phyloP scores from a whole-genome alignment of 2,797 vertebrate species.

The Antennarius maculatus region DNA sequence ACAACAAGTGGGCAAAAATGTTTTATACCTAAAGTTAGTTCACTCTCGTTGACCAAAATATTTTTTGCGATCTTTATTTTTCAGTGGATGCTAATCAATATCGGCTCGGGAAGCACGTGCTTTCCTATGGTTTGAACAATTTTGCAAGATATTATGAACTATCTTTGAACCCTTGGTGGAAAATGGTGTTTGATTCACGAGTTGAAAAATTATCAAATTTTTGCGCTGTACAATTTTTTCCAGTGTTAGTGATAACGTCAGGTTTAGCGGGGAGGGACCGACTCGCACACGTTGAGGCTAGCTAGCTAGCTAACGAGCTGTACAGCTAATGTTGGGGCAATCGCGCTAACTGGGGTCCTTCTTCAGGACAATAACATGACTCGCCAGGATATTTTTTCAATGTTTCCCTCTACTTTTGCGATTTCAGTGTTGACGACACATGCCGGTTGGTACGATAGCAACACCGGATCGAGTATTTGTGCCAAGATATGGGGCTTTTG shows the following conservation, averaged over 20 bases:
- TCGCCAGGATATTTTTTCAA: not conserved
- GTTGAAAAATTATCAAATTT: rapidly evolving
- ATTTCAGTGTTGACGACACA: not conserved
- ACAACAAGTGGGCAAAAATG: slow-evolving; percentile 34
- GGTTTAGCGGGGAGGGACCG: slow-evolving; percentile 54
- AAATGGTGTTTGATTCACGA: not conserved
- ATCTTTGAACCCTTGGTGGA: not conserved
- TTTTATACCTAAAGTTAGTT: slow-evolving; percentile 6
- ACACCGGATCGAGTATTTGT: not conserved
- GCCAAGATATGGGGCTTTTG: slow-evolving; percentile 30
- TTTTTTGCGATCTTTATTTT: not conserved
- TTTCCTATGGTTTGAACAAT: slow-evolving; percentile 40
- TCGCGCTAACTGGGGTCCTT: slow-evolving; percentile 44
- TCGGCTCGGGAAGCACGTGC: slow-evolving; percentile 65
- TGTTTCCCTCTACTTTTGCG: not conserved
- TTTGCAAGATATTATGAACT: not conserved
- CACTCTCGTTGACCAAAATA: not conserved
- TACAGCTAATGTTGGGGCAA: slow-evolving; percentile 54
- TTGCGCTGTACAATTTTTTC: rapidly evolving
- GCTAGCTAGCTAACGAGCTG: slow-evolving; percentile 68
- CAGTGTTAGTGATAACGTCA: slow-evolving; percentile 7
- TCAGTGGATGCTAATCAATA: slow-evolving; percentile 31
- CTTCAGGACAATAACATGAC: slow-evolving; percentile 67
- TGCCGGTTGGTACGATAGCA: not conserved
- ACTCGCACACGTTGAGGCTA: slow-evolving; percentile 68